phyloP scores from a whole-genome alignment of 2,113 vertebrate species.

The Salvelinus alpinus region DNA sequence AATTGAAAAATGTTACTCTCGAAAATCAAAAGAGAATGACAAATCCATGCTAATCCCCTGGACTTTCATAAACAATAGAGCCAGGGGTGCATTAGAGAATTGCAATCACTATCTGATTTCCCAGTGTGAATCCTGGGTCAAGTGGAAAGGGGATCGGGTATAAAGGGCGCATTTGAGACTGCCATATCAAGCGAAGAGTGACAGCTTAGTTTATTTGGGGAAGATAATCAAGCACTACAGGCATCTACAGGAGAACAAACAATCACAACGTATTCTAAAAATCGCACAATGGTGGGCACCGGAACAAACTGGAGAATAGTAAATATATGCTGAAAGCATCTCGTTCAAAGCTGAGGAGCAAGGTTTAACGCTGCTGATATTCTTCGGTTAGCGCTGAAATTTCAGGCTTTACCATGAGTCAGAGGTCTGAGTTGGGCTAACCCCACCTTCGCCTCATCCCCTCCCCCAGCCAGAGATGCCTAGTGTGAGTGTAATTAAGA shows the following conservation, averaged over 20 bases:
- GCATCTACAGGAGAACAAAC: slow-evolving; percentile 27
- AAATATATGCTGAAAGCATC: slow-evolving; percentile 22
- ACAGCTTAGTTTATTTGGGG: slow-evolving; percentile 16
- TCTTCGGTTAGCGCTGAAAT: slow-evolving; percentile 54
- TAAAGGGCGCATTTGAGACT: slow-evolving; percentile 41
- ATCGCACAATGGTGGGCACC: background rate
- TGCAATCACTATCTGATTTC: slow-evolving; percentile 41
- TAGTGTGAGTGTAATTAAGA: slow-evolving; percentile 48
- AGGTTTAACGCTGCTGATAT: slow-evolving; percentile 35
- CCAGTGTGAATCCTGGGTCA: slow-evolving; percentile 35
- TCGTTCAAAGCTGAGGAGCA: slow-evolving; percentile 27
- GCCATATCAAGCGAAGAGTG: slow-evolving; percentile 15
- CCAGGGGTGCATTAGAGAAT: slow-evolving; percentile 35
- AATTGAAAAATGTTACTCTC: slow-evolving; percentile 37
- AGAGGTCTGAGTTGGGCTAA: slow-evolving; percentile 34
- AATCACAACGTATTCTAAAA: slow-evolving; percentile 7
- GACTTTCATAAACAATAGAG: slow-evolving; percentile 40
- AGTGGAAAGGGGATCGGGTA: slow-evolving; percentile 23
- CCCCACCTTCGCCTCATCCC: background rate
- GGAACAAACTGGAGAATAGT: background rate
- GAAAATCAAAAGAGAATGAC: slow-evolving; percentile 48
- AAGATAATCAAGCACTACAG: slow-evolving; percentile 33
- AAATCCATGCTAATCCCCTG: slow-evolving; percentile 53
- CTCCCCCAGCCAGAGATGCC: slow-evolving; percentile 17
- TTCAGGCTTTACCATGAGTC: slow-evolving; percentile 62